These are phyloP conservation scores for Prunella himalayana DNA, from an alignment of 2,113 vertebrate species.

Conservation along the genomic window DNA sequence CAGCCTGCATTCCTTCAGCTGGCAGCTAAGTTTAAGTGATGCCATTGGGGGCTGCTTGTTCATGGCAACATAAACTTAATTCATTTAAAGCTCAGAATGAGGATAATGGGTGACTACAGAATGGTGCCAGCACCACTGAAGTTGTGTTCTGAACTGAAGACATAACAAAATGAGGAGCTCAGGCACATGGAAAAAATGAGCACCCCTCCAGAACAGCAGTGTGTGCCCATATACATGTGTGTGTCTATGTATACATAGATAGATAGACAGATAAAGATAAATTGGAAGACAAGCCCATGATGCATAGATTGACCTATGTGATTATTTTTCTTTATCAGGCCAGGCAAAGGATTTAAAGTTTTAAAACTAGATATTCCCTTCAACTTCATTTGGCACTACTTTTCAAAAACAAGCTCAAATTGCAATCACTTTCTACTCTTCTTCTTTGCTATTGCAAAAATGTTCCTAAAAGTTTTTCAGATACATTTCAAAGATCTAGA, in stretches of 20 bases:
- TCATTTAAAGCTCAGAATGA: not conserved
- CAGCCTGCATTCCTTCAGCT: not conserved
- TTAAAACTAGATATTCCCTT: not conserved
- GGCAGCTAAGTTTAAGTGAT: not conserved
- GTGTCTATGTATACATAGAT: accelerated
- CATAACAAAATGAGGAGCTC: not conserved
- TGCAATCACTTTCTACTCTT: not conserved
- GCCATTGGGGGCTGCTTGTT: not conserved
- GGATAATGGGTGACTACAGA: not conserved
- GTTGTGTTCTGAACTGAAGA: not conserved
- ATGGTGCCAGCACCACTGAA: not conserved
- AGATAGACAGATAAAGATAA: not conserved
- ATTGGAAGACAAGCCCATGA: not conserved
- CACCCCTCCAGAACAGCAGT: not conserved
- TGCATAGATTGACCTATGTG: not conserved
- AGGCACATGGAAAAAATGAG: not conserved
- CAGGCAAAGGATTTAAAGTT: not conserved
- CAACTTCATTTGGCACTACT: not conserved
- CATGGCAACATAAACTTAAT: not conserved
- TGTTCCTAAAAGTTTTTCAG: not conserved
- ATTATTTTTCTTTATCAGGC: not conserved
- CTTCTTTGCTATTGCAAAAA: not conserved
- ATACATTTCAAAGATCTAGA: not conserved
- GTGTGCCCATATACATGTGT: accelerated
- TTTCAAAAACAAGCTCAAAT: not conserved